Percentiles rank a stretch among this genome's conserved stretches.
Evolutionary conservation across 2,888 invertebrate species (phyloP).

Genomic region (Nomada ruficornis): DNA sequence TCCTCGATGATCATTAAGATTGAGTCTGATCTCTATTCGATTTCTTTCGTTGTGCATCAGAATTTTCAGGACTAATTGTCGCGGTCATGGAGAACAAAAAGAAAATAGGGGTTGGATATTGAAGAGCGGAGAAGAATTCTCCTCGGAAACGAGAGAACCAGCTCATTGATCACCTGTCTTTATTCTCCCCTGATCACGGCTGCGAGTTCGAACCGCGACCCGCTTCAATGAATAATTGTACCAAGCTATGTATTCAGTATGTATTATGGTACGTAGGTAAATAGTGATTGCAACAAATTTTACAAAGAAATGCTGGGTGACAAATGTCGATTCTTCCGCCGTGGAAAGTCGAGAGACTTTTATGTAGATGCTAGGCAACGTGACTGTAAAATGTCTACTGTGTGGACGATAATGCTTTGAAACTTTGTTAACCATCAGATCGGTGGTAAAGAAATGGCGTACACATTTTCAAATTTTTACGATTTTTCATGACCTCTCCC

Average conservation of each 20-base stretch:
- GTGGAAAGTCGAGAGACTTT: background rate
- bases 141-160: background rate
- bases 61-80: conserved; percentile 26
- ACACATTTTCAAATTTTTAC: too few species aligned
- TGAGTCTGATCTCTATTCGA: too few species aligned
- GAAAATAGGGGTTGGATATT: conserved; percentile 62
- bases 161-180: conserved; percentile 51
- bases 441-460: too few species aligned
- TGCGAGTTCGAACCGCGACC: conserved; percentile 3
- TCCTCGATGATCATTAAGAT: too few species aligned
- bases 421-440: too few species aligned
- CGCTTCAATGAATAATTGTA: conserved; percentile 18
- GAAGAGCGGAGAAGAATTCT: conserved; percentile 44
- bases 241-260: background rate
- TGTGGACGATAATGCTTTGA: too few species aligned
- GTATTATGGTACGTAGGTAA: background rate
- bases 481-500: too few species aligned
- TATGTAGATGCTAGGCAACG: background rate
- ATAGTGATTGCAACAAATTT: conserved; percentile 13
- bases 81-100: conserved; percentile 12
- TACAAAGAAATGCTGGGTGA: background rate
- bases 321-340: background rate
- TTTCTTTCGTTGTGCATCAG: conserved; percentile 7
- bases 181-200: background rate
- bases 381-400: too few species aligned